These are phyloP conservation scores for Fratercula arctica DNA, from an alignment of 2,797 vertebrate genomes.

Conservation along the genomic window DNA sequence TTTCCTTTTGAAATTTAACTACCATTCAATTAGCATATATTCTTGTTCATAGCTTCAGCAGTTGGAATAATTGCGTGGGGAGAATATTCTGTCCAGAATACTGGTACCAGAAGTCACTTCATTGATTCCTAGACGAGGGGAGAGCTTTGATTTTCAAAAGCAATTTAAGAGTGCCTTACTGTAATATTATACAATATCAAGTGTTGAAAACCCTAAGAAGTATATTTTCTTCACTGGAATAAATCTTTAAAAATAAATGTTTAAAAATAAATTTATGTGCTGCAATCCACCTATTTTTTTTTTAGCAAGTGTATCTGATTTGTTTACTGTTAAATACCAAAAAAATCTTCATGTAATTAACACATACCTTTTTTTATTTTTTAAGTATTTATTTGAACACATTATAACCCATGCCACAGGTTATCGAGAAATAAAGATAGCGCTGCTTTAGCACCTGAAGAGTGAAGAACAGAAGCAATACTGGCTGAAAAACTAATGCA, in stretches of 20 bases:
- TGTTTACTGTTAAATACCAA: background rate
- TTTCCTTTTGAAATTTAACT: conserved; percentile 7
- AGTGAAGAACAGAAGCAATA: background rate
- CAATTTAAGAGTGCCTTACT: background rate
- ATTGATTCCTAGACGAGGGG: background rate
- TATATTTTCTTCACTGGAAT: background rate
- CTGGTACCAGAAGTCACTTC: background rate
- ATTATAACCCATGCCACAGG: background rate
- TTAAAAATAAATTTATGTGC: background rate
- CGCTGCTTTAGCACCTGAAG: background rate
- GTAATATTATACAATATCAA: background rate
- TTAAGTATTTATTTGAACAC: background rate
- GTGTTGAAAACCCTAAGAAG: background rate
- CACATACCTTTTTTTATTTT: background rate
- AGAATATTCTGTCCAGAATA: background rate
- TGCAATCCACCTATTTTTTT: background rate
- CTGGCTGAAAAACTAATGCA: background rate
- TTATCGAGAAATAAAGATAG: background rate
- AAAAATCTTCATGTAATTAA: background rate
- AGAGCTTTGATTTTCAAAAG: background rate
- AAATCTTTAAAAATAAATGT: conserved; percentile 33
- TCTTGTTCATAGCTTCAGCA: background rate
- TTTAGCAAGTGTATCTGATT: background rate
- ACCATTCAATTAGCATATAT: background rate
- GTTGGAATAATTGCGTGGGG: background rate